phyloP scores from a whole-genome alignment of 2,888 invertebrate genomes.

The Heliconius charithonia region DNA sequence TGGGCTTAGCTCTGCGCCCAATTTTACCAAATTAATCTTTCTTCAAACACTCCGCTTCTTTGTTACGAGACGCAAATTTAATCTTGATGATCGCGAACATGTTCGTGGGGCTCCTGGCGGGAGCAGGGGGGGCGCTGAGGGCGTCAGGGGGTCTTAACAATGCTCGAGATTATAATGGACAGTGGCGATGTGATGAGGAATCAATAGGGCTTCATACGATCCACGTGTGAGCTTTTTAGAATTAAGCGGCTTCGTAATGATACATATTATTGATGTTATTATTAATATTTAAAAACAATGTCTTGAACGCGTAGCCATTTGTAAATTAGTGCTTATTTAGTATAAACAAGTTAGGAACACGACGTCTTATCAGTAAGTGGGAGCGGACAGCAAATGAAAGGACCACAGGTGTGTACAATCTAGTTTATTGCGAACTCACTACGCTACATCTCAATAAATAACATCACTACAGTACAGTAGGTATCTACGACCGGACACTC shows the following conservation, averaged over 20 bases:
- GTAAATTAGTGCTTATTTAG: neutral
- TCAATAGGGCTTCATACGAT: constrained; percentile 22
- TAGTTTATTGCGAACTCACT: constrained; percentile 61
- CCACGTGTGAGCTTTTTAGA: constrained; percentile 8
- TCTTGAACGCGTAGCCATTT: too few relatives aligned
- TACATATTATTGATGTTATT: neutral
- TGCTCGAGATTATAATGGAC: constrained; percentile 33
- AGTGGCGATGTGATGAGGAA: constrained; percentile 24
- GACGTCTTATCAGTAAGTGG: too few relatives aligned
- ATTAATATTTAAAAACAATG: neutral
- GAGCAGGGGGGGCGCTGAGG: neutral
- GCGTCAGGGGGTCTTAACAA: constrained; percentile 40
- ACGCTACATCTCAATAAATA: constrained; percentile 47
- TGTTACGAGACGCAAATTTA: constrained; percentile 69
- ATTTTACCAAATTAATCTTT: constrained; percentile 79
- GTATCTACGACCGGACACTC: neutral
- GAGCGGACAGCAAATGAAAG: constrained; percentile 21
- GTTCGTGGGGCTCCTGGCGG: constrained; percentile 30
- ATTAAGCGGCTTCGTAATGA: constrained; percentile 4
- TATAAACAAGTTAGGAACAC: neutral
- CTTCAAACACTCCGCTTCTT: constrained; percentile 75
- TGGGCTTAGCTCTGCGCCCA: constrained; percentile 53
- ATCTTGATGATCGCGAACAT: constrained; percentile 60
- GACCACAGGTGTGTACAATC: constrained; percentile 26
- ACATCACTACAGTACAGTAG: constrained; percentile 7